phyloP scores from a whole-genome alignment of 1,140 invertebrate genomes.

The Orussus abietinus region DNA sequence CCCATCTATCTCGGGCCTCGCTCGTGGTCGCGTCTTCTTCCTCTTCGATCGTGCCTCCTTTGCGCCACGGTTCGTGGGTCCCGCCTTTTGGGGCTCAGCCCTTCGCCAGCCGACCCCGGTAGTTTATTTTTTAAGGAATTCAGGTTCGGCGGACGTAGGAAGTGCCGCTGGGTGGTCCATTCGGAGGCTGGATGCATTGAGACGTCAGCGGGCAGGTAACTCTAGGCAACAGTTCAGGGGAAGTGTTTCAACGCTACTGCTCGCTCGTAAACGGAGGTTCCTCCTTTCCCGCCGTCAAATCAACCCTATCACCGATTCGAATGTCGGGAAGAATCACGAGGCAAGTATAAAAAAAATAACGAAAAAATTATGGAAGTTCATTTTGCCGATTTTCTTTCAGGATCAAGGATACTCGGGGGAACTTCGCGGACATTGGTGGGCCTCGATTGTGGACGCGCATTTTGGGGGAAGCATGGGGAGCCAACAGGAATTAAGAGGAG shows the following conservation, averaged over 20 bases:
- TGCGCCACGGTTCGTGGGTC: background rate
- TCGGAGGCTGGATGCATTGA: conserved; percentile 29
- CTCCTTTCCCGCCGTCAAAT: too few species aligned
- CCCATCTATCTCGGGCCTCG: background rate
- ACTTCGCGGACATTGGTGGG: too few species aligned
- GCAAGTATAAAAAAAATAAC: too few species aligned
- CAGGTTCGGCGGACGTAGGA: conserved; percentile 28
- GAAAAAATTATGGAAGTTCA: too few species aligned
- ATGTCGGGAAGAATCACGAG: too few species aligned
- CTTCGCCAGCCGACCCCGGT: too few species aligned
- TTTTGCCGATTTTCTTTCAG: too few species aligned
- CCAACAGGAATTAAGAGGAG: too few species aligned
- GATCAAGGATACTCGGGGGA: too few species aligned
- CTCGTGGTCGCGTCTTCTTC: conserved; percentile 9
- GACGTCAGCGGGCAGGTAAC: conserved; percentile 31
- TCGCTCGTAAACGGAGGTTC: background rate
- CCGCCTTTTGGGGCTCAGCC: background rate
- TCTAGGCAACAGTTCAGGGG: conserved; percentile 4
- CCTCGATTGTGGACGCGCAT: too few species aligned
- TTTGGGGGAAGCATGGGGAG: too few species aligned
- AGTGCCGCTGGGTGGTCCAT: conserved; percentile 31
- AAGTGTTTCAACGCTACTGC: background rate
- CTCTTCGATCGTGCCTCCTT: background rate
- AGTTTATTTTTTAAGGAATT: conserved; percentile 20
- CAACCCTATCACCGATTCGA: too few species aligned